Evolutionary conservation across 2,797 vertebrate genomes (phyloP).

Genomic region (Dendrocincla tyrannina): DNA sequence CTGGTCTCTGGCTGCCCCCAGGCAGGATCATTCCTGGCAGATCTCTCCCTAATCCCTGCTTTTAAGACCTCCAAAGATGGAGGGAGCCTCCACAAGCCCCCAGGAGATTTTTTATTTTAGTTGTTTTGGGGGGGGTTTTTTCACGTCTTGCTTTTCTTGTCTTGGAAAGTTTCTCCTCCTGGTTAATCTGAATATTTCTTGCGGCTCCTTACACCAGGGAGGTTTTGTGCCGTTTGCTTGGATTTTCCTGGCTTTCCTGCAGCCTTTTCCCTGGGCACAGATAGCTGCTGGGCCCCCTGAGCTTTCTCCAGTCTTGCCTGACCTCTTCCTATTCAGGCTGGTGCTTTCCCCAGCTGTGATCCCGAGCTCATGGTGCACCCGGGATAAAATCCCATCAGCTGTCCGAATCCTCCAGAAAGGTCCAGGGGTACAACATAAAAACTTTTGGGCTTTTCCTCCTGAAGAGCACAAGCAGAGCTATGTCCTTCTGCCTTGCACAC

Average conservation of each 20-base stretch:
- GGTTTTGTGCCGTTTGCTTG: background rate
- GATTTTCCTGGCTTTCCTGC: background rate
- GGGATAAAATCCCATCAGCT: background rate
- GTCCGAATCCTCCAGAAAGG: background rate
- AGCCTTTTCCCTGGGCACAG: background rate
- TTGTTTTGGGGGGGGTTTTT: too few species aligned
- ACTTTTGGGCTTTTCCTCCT: background rate
- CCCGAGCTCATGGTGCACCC: rapidly evolving
- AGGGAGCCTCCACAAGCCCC: background rate
- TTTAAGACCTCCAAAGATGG: constrained; percentile 4
- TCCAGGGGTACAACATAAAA: rapidly evolving
- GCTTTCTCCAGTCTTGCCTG: background rate
- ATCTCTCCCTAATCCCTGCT: background rate
- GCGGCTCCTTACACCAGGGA: background rate
- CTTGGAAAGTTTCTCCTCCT: background rate
- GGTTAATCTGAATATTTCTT: background rate
- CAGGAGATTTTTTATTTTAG: background rate
- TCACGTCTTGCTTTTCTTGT: background rate
- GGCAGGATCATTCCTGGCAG: constrained; percentile 1
- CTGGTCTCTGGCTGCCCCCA: background rate
- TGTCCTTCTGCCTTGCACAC: background rate
- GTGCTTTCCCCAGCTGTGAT: background rate
- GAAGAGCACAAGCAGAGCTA: background rate
- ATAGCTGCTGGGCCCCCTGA: background rate
- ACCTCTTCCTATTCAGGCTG: background rate